Evolutionary conservation across 2,113 vertebrate species (phyloP).

Genomic region (Dinomys branickii): DNA sequence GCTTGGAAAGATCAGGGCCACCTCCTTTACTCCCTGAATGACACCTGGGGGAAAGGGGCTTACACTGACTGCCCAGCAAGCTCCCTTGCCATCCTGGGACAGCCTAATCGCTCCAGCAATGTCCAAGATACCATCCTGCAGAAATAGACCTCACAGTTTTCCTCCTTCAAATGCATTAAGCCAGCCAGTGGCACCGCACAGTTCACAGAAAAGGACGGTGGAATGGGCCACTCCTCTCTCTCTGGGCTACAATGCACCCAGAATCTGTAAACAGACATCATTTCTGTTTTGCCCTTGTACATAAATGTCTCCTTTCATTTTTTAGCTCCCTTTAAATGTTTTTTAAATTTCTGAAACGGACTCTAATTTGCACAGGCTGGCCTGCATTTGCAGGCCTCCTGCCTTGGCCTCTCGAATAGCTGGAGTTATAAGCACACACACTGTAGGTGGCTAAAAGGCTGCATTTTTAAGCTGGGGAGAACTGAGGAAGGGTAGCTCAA

Average conservation of each 20-base stretch:
- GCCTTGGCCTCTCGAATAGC: not conserved
- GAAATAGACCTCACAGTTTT: not conserved
- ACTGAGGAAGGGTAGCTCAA: no score
- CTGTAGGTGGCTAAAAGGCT: not conserved
- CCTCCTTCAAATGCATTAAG: not conserved
- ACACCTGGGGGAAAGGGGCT: not conserved
- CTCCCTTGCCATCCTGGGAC: not conserved
- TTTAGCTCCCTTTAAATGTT: not conserved
- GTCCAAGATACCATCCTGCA: not conserved
- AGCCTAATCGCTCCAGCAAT: not conserved
- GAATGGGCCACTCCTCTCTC: rapidly evolving
- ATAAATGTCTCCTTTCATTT: not conserved
- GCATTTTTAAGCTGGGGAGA: not conserved
- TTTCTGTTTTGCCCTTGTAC: not conserved
- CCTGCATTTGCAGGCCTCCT: not conserved
- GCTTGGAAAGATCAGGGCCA: not conserved
- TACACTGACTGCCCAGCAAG: rapidly evolving
- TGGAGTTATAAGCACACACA: not conserved
- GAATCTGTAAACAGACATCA: rapidly evolving
- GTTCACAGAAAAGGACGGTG: not conserved
- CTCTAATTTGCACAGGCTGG: not conserved
- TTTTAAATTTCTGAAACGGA: not conserved
- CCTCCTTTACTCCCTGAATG: not conserved
- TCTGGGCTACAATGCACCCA: not conserved
- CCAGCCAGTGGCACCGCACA: not conserved